Conservation (phyloP, 1,140 invertebrate genomes). For the Drosophila hydei region DNA sequence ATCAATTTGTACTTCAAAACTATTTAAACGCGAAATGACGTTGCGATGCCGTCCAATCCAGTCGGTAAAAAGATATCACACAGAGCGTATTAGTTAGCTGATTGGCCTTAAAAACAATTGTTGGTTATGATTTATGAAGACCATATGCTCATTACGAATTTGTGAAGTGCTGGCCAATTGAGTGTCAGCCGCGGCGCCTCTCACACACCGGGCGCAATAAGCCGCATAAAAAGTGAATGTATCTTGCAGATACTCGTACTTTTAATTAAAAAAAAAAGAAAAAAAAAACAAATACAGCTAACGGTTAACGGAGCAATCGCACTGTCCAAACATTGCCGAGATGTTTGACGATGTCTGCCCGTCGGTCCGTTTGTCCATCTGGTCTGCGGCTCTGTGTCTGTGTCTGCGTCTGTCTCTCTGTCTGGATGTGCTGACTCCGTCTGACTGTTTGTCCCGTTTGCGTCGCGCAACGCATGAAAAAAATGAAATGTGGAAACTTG, state of each 20-base stretch:
- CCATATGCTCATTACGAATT: constrained; percentile 15
- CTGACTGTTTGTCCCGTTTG: constrained; percentile 24
- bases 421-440: background rate
- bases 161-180: background rate
- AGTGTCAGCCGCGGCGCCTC: constrained; percentile 17
- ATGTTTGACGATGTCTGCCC: constrained; percentile 67
- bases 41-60: background rate
- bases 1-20: no score
- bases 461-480: constrained; percentile 49
- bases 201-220: constrained; percentile 29
- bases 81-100: constrained; percentile 7
- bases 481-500: constrained; percentile 52
- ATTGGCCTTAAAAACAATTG: background rate
- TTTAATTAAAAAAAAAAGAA: constrained; percentile 41
- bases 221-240: constrained; percentile 58
- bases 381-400: background rate
- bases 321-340: constrained; percentile 58
- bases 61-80: background rate
- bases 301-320: constrained; percentile 38
- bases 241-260: constrained; percentile 52
- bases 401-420: constrained; percentile 8
- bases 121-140: constrained; percentile 16
- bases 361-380: constrained; percentile 28
- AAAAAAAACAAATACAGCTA: constrained; percentile 11
- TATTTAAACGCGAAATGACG: no score